Conservation (phyloP, 2,113 vertebrate genomes). For the Progne subis region DNA sequence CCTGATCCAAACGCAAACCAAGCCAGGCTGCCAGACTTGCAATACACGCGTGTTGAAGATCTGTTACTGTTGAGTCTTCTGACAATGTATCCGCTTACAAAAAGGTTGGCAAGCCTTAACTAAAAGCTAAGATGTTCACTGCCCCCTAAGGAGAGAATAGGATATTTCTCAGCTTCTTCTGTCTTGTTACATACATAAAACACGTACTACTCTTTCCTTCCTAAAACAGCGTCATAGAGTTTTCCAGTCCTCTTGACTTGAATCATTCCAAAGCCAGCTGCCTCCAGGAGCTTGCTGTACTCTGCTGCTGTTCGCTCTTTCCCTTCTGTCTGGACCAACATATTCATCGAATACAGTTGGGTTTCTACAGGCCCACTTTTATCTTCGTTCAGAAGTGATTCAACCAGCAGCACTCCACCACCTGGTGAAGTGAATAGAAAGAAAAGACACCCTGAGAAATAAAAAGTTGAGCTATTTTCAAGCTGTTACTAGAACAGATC, state of each 20-base stretch:
- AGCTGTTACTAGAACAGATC: not conserved
- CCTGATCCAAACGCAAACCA: not conserved
- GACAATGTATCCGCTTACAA: not conserved
- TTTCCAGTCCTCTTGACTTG: slow-evolving; percentile 76
- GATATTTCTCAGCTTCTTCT: not conserved
- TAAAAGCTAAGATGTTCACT: not conserved
- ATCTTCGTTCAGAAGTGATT: slow-evolving; percentile 80
- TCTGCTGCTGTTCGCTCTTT: slow-evolving; percentile 78
- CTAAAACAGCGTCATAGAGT: slow-evolving; percentile 82
- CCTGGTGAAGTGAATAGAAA: slow-evolving; percentile 65
- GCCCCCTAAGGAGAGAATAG: not conserved
- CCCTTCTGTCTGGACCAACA: slow-evolving; percentile 89
- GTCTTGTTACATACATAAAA: not conserved
- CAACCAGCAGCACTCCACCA: slow-evolving; percentile 81
- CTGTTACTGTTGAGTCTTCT: not conserved
- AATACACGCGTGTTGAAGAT: not conserved
- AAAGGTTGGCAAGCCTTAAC: not conserved
- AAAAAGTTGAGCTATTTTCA: not conserved
- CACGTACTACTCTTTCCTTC: slow-evolving; percentile 55
- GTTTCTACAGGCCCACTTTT: slow-evolving; percentile 78
- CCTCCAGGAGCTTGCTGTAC: slow-evolving; percentile 74
- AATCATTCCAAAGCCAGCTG: slow-evolving; percentile 78
- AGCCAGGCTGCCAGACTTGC: not conserved
- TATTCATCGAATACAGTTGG: slow-evolving; percentile 85
- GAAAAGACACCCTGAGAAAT: not conserved